A percentile compares a stretch with the other conserved stretches of the same genome.
Conservation (phyloP, 2,797 vertebrate species). For the Catostomus latipinnis region DNA sequence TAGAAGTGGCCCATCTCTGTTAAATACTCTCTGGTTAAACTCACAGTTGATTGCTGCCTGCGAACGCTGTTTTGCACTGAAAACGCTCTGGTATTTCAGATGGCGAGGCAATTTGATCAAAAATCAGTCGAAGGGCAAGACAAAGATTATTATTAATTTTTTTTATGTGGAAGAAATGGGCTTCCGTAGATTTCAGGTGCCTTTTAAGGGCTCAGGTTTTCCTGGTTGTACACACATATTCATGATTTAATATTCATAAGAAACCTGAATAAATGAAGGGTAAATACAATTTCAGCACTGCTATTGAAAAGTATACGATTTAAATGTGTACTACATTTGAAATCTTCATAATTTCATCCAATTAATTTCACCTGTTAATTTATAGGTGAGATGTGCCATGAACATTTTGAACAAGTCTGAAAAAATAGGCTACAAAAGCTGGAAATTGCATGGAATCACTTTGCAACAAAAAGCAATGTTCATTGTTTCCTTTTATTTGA, state of each 20-base stretch:
- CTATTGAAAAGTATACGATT: neutral
- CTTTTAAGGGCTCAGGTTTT: too few relatives aligned
- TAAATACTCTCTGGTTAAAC: too few relatives aligned
- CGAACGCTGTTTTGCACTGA: too few relatives aligned
- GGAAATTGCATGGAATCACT: neutral
- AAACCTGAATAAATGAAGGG: neutral
- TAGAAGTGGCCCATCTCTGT: too few relatives aligned
- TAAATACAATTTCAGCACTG: neutral
- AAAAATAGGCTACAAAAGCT: neutral
- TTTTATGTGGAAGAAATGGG: too few relatives aligned
- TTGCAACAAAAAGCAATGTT: neutral
- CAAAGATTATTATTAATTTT: too few relatives aligned
- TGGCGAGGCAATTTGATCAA: too few relatives aligned
- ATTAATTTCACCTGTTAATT: neutral
- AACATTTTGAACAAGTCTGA: neutral
- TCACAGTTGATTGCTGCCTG: too few relatives aligned
- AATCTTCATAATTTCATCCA: neutral
- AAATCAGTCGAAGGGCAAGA: too few relatives aligned
- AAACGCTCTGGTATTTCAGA: too few relatives aligned
- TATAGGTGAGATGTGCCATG: neutral
- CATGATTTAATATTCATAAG: neutral
- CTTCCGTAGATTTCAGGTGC: too few relatives aligned
- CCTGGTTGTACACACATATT: neutral
- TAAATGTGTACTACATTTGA: neutral
- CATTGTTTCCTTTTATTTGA: slow-evolving; percentile 22